phyloP scores from a whole-genome alignment of 2,888 invertebrate genomes.

The Dilophus febrilis region DNA sequence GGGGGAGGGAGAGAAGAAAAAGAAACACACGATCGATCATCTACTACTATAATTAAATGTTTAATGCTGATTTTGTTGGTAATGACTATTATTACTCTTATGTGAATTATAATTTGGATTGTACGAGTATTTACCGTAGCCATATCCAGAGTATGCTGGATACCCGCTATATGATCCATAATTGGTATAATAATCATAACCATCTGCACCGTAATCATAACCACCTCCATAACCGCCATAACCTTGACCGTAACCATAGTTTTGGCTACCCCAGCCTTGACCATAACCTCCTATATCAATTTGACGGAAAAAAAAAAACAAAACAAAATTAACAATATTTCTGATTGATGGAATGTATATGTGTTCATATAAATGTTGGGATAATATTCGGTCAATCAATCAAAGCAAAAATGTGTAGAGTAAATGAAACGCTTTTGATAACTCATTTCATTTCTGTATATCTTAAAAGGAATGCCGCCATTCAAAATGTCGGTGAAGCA shows the following conservation, averaged over 20 bases:
- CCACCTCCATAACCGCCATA: slow-evolving; percentile 48
- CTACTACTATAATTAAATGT: neutral
- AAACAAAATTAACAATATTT: too few relatives aligned
- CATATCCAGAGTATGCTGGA: slow-evolving; percentile 39
- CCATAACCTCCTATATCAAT: slow-evolving; percentile 28
- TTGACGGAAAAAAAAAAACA: neutral
- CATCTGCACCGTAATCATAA: slow-evolving; percentile 57
- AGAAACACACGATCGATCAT: too few relatives aligned
- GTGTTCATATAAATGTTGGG: too few relatives aligned
- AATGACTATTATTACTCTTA: slow-evolving; percentile 24
- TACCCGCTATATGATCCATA: slow-evolving; percentile 65
- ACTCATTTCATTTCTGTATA: neutral
- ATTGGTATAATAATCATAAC: slow-evolving; percentile 55
- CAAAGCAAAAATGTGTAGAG: neutral
- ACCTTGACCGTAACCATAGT: slow-evolving; percentile 49
- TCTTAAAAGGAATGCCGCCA: too few relatives aligned
- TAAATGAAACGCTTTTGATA: neutral
- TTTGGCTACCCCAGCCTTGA: slow-evolving; percentile 46
- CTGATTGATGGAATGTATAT: too few relatives aligned
- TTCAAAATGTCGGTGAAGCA: too few relatives aligned
- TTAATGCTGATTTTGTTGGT: slow-evolving; percentile 17
- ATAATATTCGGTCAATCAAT: too few relatives aligned
- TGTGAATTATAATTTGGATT: slow-evolving; percentile 19
- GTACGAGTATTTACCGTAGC: slow-evolving; percentile 50
- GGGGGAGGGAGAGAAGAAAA: too few relatives aligned